Evolutionary conservation across 2,113 vertebrate genomes (phyloP), one percentile per base, ranked within the genome.

Genomic region (Rhinolophus sinicus): DNA sequence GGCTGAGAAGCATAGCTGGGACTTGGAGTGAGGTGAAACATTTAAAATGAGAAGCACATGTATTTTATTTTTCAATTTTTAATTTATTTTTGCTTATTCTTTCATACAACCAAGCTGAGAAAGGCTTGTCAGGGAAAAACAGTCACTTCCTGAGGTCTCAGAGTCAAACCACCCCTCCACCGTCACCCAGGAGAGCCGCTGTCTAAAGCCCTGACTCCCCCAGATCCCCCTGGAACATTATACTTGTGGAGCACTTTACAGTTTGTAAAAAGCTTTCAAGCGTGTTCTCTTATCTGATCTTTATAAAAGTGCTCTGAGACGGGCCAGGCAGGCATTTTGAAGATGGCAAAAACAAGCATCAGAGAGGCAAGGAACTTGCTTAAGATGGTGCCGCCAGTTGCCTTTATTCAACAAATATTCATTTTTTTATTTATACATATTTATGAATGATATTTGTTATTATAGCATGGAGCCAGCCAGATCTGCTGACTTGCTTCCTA

Each of bases 401-500:
- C 28, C 22, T 87, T 75, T 82, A 90, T 65, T 84, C 47, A 81
- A 76, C 47, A 56, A 50, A 96, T 56, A 54, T 15, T 38, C 35
- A 18, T 50, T 38, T 38, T 78, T 90, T 94, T 72, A 65, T n/a
- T 44, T 52, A 33, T 24, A 58, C 33, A 33, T 81, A 62, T 72
- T 95, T 82, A 40, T 62, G 58, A 62, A 38, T 56, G 72, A 44
- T 54, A 69, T 75, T 77, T 85, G 60, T 62, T 84, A 6, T 65
- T 72, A 44, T 8, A 76, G 33, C 69, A 30, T 4, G 64, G n/a
- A 78, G 70, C 22, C 69, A 47, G 77, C 26, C 64, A 60, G 73
- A 54, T 58, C 87, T 87, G 77, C 95, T 76, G 75, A 95, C 75
- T 76, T 50, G 75, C 75, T 94, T 67, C 84, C 60, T 58, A 65